Percentiles rank a stretch among this genome's conserved stretches.
Conservation (phyloP, 1,140 invertebrate genomes). For the Danaus plexippus region DNA sequence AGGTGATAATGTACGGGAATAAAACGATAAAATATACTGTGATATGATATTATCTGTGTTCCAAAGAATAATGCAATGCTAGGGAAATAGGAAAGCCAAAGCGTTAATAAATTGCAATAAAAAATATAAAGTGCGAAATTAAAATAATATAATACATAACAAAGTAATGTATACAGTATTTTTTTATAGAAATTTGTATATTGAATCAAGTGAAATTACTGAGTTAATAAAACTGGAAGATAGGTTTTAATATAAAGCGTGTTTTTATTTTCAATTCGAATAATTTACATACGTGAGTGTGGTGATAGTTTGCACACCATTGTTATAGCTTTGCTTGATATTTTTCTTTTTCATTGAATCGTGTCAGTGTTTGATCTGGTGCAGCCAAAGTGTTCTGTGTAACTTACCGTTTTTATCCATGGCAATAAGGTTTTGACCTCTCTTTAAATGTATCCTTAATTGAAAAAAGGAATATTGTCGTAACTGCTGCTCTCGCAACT, state of each 20-base stretch:
- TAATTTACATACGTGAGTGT: too few relatives aligned
- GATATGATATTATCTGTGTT: too few relatives aligned
- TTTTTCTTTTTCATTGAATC: conserved; percentile 2
- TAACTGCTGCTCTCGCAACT: conserved; percentile 79
- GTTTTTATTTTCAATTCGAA: too few relatives aligned
- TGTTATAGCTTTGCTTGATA: too few relatives aligned
- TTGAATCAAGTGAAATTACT: too few relatives aligned
- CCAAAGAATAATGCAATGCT: not conserved
- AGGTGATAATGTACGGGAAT: too few relatives aligned
- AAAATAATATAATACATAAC: not conserved
- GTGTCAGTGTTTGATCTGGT: conserved; percentile 4
- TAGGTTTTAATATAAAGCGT: too few relatives aligned
- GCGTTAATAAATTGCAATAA: conserved; percentile 20
- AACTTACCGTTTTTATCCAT: conserved; percentile 94
- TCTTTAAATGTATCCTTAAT: conserved; percentile 87
- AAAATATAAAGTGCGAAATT: conserved; percentile 20
- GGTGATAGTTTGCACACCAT: too few relatives aligned
- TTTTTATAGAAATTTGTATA: too few relatives aligned
- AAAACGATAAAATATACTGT: too few relatives aligned
- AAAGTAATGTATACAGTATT: too few relatives aligned
- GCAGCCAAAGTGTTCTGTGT: conserved; percentile 10
- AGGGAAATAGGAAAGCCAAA: conserved; percentile 8
- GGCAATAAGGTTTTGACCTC: conserved; percentile 90
- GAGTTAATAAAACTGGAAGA: too few relatives aligned
- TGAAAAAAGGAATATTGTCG: conserved; percentile 92